A percentile compares a stretch with the other conserved stretches of the same genome.
phyloP scores from a whole-genome alignment of 2,113 vertebrate genomes.

The Rhagologus leucostigma region DNA sequence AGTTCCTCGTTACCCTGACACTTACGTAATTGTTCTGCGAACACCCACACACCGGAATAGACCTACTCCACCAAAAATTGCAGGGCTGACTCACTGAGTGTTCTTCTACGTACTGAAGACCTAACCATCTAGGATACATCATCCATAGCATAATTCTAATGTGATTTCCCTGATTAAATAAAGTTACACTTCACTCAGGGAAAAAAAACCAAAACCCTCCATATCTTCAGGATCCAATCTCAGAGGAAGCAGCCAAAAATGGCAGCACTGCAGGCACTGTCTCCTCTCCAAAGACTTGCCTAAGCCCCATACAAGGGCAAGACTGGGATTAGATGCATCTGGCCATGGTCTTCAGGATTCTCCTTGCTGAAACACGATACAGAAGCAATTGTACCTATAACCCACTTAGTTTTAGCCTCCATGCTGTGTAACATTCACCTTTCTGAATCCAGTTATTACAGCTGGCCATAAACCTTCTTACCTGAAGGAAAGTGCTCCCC shows the following conservation, averaged over 20 bases:
- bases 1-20: constrained; percentile 72
- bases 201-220: not conserved
- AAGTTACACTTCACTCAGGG: not conserved
- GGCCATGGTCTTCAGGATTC: not conserved
- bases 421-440: not conserved
- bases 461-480: not conserved
- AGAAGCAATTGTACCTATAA: not conserved
- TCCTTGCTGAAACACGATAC: not conserved
- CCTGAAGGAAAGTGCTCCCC: not conserved
- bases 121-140: constrained; percentile 55
- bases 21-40: constrained; percentile 78
- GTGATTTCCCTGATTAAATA: constrained; percentile 25
- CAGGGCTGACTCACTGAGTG: constrained; percentile 70
- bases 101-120: constrained; percentile 62
- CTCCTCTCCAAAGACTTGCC: not conserved
- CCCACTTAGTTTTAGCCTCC: not conserved
- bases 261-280: not conserved
- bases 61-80: constrained; percentile 74
- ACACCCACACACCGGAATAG: constrained; percentile 75
- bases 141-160: constrained; percentile 27
- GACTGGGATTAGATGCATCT: not conserved
- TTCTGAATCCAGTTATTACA: not conserved
- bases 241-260: not conserved
- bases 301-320: not conserved
- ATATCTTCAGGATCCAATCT: not conserved